phyloP scores from a whole-genome alignment of 2,797 vertebrate species.

The Takifugu rubripes region DNA sequence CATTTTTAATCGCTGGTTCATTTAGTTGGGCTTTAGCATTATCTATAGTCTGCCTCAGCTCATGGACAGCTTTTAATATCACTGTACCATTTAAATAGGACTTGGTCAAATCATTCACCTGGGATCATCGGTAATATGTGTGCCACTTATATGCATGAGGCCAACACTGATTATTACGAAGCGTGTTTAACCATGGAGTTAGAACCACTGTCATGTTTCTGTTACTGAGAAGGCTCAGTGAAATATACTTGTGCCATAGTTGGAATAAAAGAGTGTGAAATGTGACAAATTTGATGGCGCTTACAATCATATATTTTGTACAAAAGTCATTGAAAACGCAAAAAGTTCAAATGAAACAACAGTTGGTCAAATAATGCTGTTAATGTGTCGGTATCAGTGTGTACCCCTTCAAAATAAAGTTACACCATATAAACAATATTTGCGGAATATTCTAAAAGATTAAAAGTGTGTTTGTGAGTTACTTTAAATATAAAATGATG shows the following conservation, averaged over 20 bases:
- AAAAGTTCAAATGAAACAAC: too few relatives aligned
- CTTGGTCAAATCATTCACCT: slow-evolving; percentile 14
- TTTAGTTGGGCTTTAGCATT: neutral
- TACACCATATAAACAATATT: too few relatives aligned
- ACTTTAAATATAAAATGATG: too few relatives aligned
- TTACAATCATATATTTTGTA: neutral
- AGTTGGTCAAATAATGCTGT: too few relatives aligned
- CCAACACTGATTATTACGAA: slow-evolving; percentile 31
- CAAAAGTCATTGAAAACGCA: neutral
- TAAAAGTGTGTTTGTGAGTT: too few relatives aligned
- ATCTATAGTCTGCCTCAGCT: neutral
- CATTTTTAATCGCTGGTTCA: slow-evolving; percentile 2
- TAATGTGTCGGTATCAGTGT: too few relatives aligned
- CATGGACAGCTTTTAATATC: slow-evolving; percentile 2
- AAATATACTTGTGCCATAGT: slow-evolving; percentile 52
- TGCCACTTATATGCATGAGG: slow-evolving; percentile 55
- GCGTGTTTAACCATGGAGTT: slow-evolving; percentile 26
- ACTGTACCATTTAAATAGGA: slow-evolving; percentile 12
- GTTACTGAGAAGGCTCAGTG: slow-evolving; percentile 35
- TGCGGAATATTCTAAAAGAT: too few relatives aligned
- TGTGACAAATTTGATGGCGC: neutral
- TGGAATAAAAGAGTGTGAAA: slow-evolving; percentile 56
- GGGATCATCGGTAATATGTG: slow-evolving; percentile 17
- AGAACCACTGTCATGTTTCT: slow-evolving; percentile 30
- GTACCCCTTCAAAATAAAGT: too few relatives aligned